phyloP scores from a whole-genome alignment of 1,140 invertebrate species.

The Temnothorax nylanderi region DNA sequence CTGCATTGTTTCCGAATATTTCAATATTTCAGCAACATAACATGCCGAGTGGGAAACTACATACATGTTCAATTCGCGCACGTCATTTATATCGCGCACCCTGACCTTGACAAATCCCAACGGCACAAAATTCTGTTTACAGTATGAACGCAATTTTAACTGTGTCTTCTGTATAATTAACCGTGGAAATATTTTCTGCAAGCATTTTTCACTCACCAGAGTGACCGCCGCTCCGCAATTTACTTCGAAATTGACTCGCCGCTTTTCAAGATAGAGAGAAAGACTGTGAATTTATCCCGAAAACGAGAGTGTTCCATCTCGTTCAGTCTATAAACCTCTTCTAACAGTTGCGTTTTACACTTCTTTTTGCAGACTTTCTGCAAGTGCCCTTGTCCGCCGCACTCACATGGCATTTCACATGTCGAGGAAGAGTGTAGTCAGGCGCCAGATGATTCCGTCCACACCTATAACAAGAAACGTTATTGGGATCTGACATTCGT shows the following conservation, averaged over 20 bases:
- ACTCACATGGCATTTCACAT: neutral
- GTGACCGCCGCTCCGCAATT: neutral
- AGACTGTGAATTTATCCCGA: neutral
- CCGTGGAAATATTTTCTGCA: neutral
- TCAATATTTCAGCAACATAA: too few relatives aligned
- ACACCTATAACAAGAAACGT: neutral
- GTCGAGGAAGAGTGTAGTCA: neutral
- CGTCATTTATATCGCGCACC: too few relatives aligned
- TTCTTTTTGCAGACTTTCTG: constrained; percentile 7
- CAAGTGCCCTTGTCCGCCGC: neutral
- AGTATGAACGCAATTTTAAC: too few relatives aligned
- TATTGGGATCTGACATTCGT: too few relatives aligned
- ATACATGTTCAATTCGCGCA: too few relatives aligned
- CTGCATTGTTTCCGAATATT: too few relatives aligned
- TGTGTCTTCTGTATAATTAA: neutral
- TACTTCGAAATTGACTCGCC: neutral
- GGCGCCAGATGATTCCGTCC: neutral
- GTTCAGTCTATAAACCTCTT: neutral
- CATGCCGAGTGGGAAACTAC: too few relatives aligned
- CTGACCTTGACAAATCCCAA: too few relatives aligned
- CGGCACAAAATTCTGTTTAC: too few relatives aligned
- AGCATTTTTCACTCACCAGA: neutral
- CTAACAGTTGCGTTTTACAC: neutral
- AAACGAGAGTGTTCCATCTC: neutral
- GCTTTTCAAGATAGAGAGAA: neutral